Percentiles rank a stretch among this genome's conserved stretches.
Conservation (phyloP, 2,888 invertebrate species). For the Piscicola geometra region DNA sequence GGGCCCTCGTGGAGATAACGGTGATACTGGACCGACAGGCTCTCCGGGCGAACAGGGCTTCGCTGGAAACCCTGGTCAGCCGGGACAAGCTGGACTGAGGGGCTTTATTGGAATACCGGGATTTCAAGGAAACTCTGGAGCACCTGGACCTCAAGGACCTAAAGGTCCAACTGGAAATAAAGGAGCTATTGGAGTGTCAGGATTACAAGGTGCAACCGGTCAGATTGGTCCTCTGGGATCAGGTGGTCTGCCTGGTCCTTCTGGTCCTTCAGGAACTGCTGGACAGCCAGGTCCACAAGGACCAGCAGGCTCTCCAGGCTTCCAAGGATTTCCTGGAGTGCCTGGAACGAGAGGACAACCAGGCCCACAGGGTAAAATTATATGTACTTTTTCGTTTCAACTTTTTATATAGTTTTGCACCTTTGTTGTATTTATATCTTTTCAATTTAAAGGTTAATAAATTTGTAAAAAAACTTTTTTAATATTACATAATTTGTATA, state of each 20-base stretch:
- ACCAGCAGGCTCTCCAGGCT: neutral
- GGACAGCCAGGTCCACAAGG: slow-evolving; percentile 12
- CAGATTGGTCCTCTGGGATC: neutral
- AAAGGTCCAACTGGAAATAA: slow-evolving; percentile 32
- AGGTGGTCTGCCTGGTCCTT: neutral
- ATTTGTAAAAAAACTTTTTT: neutral
- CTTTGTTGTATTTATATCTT: neutral
- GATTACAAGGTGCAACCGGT: neutral
- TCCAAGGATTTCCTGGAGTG: neutral
- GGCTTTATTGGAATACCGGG: slow-evolving; percentile 33
- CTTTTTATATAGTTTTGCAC: neutral
- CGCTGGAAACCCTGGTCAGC: slow-evolving; percentile 32
- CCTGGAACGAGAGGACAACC: slow-evolving; percentile 5
- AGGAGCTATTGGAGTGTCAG: slow-evolving; percentile 1
- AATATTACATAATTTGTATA: neutral
- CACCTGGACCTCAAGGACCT: slow-evolving; percentile 27
- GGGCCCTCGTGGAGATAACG: slow-evolving; percentile 33
- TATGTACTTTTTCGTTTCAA: neutral
- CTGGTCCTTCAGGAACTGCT: slow-evolving; percentile 7
- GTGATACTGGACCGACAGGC: slow-evolving; percentile 37
- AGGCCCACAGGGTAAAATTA: neutral
- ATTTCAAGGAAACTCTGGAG: slow-evolving; percentile 28
- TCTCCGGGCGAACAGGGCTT: slow-evolving; percentile 35
- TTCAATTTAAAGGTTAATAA: no score
- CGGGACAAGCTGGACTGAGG: slow-evolving; percentile 23